Percentiles rank a stretch among this genome's conserved stretches.
Conservation (phyloP, 2,888 invertebrate species). For the Apeira syringaria region DNA sequence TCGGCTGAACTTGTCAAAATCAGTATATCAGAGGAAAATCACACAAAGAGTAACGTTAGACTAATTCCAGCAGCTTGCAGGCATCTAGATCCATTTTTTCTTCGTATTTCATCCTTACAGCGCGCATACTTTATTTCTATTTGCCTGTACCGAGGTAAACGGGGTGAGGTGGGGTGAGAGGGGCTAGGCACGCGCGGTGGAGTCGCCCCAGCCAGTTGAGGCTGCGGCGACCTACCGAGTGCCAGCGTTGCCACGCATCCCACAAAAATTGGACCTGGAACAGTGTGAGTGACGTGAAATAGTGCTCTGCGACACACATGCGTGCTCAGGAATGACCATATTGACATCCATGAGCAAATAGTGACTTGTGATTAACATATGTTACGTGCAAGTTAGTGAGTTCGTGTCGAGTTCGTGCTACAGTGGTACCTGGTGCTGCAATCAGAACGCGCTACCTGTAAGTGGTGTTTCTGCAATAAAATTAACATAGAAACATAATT, state of each 20-base stretch:
- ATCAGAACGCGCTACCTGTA: slow-evolving; percentile 56
- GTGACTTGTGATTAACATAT: slow-evolving; percentile 62
- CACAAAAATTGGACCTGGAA: slow-evolving; percentile 47
- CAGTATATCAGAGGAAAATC: slow-evolving; percentile 6
- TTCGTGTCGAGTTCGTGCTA: slow-evolving; percentile 48
- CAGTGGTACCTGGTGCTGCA: slow-evolving; percentile 47
- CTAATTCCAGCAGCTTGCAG: slow-evolving; percentile 47
- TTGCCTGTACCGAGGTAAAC: slow-evolving; percentile 75
- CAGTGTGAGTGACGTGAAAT: slow-evolving; percentile 71
- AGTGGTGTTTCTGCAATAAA: slow-evolving; percentile 56
- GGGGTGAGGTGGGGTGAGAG: slow-evolving; percentile 53
- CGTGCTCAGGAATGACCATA: slow-evolving; percentile 55
- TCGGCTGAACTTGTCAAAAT: background rate
- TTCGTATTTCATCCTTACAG: slow-evolving; percentile 71
- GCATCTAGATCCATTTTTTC: slow-evolving; percentile 66
- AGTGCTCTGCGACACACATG: slow-evolving; percentile 48
- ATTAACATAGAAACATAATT: slow-evolving; percentile 50
- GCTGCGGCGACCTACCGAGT: slow-evolving; percentile 61
- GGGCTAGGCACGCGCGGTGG: slow-evolving; percentile 75
- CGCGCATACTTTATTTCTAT: slow-evolving; percentile 79
- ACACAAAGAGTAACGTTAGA: slow-evolving; percentile 15
- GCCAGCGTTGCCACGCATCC: slow-evolving; percentile 43
- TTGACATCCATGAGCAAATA: slow-evolving; percentile 43
- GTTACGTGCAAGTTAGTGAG: slow-evolving; percentile 54
- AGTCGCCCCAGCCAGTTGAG: slow-evolving; percentile 79